phyloP scores from a whole-genome alignment of 1,140 invertebrate species.

The Monochamus saltuarius region DNA sequence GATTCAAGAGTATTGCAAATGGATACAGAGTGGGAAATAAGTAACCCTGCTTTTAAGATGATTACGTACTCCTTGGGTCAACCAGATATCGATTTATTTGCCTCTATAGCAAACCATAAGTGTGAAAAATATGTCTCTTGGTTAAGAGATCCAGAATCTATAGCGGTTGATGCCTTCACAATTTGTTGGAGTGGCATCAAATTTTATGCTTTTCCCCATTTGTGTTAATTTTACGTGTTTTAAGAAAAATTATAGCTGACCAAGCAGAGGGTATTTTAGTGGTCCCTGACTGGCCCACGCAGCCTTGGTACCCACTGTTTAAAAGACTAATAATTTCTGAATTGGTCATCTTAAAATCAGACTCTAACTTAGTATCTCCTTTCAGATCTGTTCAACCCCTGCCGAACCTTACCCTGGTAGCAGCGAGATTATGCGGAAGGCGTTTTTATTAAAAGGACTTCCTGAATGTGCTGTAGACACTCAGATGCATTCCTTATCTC shows the following conservation, averaged over 20 bases:
- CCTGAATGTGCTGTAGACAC: conserved; percentile 28
- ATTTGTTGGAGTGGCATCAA: conserved; percentile 28
- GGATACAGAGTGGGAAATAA: no score
- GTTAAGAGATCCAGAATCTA: conserved; percentile 27
- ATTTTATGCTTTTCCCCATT: conserved; percentile 41
- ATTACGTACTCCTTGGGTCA: no score
- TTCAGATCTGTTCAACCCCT: conserved; percentile 27
- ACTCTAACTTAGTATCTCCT: conserved; percentile 27
- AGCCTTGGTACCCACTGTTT: conserved; percentile 43
- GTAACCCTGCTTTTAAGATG: no score
- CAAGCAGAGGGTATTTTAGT: conserved; percentile 35
- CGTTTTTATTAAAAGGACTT: conserved; percentile 23
- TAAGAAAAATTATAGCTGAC: conserved; percentile 40
- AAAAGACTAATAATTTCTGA: conserved; percentile 20
- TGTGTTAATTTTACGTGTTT: conserved; percentile 26
- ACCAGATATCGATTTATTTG: no score
- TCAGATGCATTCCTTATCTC: conserved; percentile 30
- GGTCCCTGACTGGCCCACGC: conserved; percentile 45
- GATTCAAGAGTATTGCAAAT: no score
- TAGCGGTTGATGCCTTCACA: conserved; percentile 35
- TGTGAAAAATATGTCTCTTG: conserved; percentile 33
- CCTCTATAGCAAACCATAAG: conserved; percentile 32
- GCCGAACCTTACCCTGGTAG: conserved; percentile 38
- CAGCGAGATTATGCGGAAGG: conserved; percentile 36
- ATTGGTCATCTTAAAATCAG: conserved; percentile 25